phyloP scores from a whole-genome alignment of 1,140 invertebrate species.

The Hylyphantes graminicola region DNA sequence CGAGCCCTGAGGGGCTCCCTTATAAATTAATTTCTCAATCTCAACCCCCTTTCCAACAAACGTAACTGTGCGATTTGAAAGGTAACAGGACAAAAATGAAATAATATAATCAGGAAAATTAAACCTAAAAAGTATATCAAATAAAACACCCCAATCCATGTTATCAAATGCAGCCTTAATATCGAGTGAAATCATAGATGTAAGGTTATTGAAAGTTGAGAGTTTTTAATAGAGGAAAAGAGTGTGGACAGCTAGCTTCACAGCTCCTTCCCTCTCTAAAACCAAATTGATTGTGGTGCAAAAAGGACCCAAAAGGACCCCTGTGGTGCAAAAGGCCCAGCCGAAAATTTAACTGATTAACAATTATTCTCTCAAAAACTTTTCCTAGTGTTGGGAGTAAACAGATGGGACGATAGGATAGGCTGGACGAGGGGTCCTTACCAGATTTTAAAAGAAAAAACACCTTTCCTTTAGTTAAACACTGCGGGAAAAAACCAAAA shows the following conservation, averaged over 20 bases:
- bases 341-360: not conserved
- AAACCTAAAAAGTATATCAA: too few relatives aligned
- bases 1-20: not conserved
- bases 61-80: too few relatives aligned
- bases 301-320: too few relatives aligned
- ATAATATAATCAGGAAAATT: too few relatives aligned
- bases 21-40: not conserved
- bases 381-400: not conserved
- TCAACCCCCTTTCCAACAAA: not conserved
- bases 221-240: not conserved
- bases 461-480: not conserved
- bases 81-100: too few relatives aligned
- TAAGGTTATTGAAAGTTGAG: not conserved
- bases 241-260: not conserved
- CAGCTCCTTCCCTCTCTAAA: constrained; percentile 1
- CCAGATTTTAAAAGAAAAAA: not conserved
- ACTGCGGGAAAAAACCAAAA: not conserved
- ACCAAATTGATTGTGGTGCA: not conserved
- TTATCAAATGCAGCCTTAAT: too few relatives aligned
- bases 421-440: not conserved
- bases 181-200: not conserved
- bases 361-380: not conserved
- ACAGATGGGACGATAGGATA: not conserved
- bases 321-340: not conserved
- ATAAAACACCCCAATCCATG: too few relatives aligned